Evolutionary conservation across 2,888 invertebrate genomes (phyloP).

Genomic region (Eupithecia vulgata): DNA sequence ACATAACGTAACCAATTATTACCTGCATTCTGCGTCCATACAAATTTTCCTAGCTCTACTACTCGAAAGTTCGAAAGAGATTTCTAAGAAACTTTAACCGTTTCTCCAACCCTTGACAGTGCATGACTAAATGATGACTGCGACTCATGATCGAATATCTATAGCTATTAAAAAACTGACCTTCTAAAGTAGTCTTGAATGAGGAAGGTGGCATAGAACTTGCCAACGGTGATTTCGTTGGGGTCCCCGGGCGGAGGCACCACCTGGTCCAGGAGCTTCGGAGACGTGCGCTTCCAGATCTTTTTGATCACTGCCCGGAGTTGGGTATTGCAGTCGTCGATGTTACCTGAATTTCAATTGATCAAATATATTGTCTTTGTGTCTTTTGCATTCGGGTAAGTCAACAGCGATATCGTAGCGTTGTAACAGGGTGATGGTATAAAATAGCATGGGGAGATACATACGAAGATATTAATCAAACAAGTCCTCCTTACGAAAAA

Average conservation of each 20-base stretch:
- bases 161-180: conserved; percentile 46
- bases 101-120: not conserved
- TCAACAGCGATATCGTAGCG: no score
- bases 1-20: conserved; percentile 5
- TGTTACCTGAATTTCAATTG: conserved; percentile 85
- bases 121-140: not conserved
- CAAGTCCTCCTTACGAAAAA: not conserved
- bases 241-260: conserved; percentile 99
- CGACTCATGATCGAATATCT: not conserved
- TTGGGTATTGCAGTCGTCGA: conserved; percentile 97
- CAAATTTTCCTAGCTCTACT: not conserved
- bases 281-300: conserved; percentile 99
- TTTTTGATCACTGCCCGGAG: conserved; percentile 97
- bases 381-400: not conserved
- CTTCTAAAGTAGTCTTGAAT: conserved; percentile 99
- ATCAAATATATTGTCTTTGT: not conserved
- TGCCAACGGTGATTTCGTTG: conserved; percentile 99
- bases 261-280: conserved; percentile 97
- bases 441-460: no score
- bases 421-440: no score
- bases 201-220: conserved; percentile 99
- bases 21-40: not conserved
- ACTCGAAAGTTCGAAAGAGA: not conserved
- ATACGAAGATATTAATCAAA: no score
- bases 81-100: not conserved